Base-by-base conservation (phyloP, 2,113 vertebrate species). In the Psittacula cyanocephala region DNA sequence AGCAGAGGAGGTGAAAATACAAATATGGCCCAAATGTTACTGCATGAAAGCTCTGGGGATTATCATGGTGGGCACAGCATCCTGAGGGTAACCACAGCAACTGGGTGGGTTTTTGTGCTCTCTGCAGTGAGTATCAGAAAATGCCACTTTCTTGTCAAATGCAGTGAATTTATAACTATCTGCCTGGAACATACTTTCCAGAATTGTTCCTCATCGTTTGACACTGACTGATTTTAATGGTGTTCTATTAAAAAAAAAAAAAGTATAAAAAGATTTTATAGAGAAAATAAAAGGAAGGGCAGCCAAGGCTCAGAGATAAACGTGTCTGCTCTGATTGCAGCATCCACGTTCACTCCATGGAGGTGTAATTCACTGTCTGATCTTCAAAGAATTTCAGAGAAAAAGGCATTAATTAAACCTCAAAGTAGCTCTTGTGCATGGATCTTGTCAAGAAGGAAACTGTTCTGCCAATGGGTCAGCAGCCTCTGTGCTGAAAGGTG, bases 41-140 rank as follows among this genome's bases (percentile, higher is more conserved):
- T 35, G 81, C 86, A 87, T 70, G 87, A 57, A 77, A 63, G 83
- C 93, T 93, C 79, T 3, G 5, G 93, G 85, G 96, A 75, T 88
- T 53, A 8, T 85, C 28, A 2, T 5, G 91, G 93, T 76, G 95
- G 93, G 95, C 74, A 75, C 7, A 43, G 94, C 67, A 85, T 77
- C 49, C 28, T 25, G 10, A 63, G 74, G 83, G 93, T 96, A 95
- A 97, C 93, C 91, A 96, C 94, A 90, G 96, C 93, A 97, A 96
- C 94, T 33, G 5, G 60, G 39, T 59, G 60, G 52, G 17, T 41
- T 60, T 69, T n/a, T 83, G 44, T 7, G 4, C 13, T 83, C 59
- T 33, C 16, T 18, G 6, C 57, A 17, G 33, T 11, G 39, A 92
- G 27, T 47, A 47, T 24, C 81, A 47, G 27, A 70, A 96, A 94